A percentile compares a stretch with the other conserved stretches of the same genome.
These are phyloP conservation scores for Brachionus manjavacas DNA, from an alignment of 1,140 invertebrate species.

Conservation along the genomic window DNA sequence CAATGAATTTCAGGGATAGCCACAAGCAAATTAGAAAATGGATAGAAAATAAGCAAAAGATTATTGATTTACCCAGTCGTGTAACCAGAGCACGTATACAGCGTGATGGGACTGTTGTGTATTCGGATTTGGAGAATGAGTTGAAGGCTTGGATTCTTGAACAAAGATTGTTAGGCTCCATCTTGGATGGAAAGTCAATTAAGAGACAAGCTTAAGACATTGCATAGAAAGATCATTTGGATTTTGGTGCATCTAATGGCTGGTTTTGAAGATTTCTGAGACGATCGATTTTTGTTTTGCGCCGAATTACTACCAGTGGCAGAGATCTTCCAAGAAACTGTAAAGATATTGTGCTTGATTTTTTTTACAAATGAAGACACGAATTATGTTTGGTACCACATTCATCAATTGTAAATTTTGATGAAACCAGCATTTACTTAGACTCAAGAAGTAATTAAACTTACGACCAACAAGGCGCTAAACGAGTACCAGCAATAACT, in stretches of 20 bases:
- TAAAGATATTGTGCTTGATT: conserved; percentile 4
- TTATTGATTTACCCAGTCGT: background rate
- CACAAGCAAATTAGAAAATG: background rate
- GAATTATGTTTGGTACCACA: background rate
- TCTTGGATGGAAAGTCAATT: background rate
- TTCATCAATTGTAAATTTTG: conserved; percentile 14
- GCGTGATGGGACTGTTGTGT: background rate
- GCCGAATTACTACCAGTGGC: background rate
- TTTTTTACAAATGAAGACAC: background rate
- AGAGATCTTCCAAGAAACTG: background rate
- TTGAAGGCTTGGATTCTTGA: conserved; percentile 15
- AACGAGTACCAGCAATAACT: background rate
- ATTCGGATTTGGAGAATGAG: background rate
- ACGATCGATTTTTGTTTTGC: background rate
- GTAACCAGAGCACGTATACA: background rate
- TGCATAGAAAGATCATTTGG: background rate
- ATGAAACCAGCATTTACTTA: conserved; percentile 1
- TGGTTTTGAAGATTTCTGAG: background rate
- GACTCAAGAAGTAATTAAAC: background rate
- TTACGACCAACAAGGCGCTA: background rate
- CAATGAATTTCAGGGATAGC: background rate
- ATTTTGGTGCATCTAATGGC: background rate
- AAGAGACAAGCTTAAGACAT: background rate
- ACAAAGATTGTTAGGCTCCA: conserved; percentile 6
- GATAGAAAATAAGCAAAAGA: background rate